These are phyloP conservation scores for Aplysina aerophoba DNA, from an alignment of 37 sponge, comb jelly and placozoan genomes.

Conservation along the genomic window DNA sequence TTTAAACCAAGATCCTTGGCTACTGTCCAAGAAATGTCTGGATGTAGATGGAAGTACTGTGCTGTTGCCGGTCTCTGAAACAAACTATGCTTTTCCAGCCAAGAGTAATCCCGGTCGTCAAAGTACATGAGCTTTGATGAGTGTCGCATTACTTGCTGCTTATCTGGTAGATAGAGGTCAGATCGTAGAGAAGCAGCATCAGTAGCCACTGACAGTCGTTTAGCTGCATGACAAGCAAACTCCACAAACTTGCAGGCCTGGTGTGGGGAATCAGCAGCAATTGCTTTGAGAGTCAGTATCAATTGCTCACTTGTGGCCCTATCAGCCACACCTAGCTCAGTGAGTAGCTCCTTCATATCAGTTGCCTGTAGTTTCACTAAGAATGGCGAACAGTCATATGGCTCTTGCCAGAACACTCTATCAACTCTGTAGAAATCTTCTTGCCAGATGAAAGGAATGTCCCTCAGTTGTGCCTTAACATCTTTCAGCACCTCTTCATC, in stretches of 20 bases:
- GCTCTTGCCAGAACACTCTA: slow-evolving; percentile 22
- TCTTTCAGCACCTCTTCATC: neutral
- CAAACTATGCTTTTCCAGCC: neutral
- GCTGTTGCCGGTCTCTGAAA: neutral
- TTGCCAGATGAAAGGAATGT: slow-evolving; percentile 71
- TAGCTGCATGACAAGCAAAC: neutral
- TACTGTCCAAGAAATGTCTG: slow-evolving; percentile 14
- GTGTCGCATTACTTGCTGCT: slow-evolving; percentile 44
- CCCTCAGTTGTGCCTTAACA: slow-evolving; percentile 7
- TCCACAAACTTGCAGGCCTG: neutral
- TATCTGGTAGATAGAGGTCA: slow-evolving; percentile 53
- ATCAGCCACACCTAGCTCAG: slow-evolving; percentile 29
- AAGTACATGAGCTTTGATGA: slow-evolving; percentile 30
- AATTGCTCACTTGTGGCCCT: slow-evolving; percentile 6
- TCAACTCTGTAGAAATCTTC: slow-evolving; percentile 28
- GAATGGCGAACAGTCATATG: slow-evolving; percentile 32
- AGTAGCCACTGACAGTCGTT: neutral
- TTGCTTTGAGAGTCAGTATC: neutral
- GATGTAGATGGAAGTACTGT: slow-evolving; percentile 33
- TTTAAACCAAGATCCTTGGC: slow-evolving; percentile 46
- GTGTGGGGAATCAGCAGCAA: neutral
- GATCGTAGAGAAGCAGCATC: neutral
- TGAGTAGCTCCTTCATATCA: slow-evolving; percentile 18
- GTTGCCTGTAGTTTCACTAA: slow-evolving; percentile 17
- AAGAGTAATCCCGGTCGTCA: slow-evolving; percentile 12